Evolutionary conservation across 2,888 invertebrate genomes (phyloP), one percentile per base, ranked within the genome.

Genomic region (Melanophora roralis): DNA sequence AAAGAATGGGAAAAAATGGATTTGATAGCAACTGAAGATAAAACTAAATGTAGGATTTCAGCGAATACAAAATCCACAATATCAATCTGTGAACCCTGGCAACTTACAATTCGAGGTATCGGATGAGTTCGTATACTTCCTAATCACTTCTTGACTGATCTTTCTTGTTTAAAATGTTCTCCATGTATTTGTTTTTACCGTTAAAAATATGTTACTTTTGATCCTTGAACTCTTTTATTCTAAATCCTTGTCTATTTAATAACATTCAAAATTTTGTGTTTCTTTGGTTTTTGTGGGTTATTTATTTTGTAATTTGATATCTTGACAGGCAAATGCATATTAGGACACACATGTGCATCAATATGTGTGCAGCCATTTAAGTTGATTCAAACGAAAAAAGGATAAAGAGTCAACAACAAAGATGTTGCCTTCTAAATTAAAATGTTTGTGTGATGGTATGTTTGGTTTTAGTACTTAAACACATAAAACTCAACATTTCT

Each of bases 221-320:
- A 38, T 27, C 16, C 55, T 45, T 57, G 47, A 12, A 57, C 34
- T 68, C 57, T 40, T 40, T 21, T 49, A 27, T 59, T 14, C 32
- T 14, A 53, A 53, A 38, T 67, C 23, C 60, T 53, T 60, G 51
- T 32, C 45, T 53, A 36, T 32, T 38, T 49, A 65, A 57, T 76
- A 72, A 73, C 68, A 73, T 81, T 81, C 27, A 68, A 60, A 62
- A 11, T 16, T 43, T 60, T 38, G n/a, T 38, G 47, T 43, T 51
- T 62, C 38, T 62, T 40, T 34, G 38, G 60, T 60, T 53, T 55
- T 60, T 49, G 53, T 78, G 68, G 60, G 71, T 84, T 86, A 83
- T 85, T 85, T 83, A 85, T 85, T 83, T 81, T 83, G 86, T 84
- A 83, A 86, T 84, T 81, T 81, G 85, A 86, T 86, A 86, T 84